These are phyloP conservation scores for Bombus pascuorum DNA, from an alignment of 1,140 invertebrate genomes.

Conservation along the genomic window DNA sequence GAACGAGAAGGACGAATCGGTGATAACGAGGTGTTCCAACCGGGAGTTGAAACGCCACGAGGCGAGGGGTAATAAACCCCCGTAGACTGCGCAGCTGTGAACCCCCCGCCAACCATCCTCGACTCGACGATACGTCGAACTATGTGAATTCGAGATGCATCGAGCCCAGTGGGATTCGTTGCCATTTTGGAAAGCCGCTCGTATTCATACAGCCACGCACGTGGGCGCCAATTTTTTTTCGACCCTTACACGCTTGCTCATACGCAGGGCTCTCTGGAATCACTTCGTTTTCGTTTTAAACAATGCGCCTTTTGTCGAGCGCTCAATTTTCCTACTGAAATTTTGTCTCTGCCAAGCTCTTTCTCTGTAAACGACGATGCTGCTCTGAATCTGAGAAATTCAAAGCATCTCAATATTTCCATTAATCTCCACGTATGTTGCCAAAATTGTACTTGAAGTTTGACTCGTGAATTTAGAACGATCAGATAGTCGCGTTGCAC, in stretches of 20 bases:
- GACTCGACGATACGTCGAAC: conserved; percentile 60
- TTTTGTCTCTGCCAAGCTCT: neutral
- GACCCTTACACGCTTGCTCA: conserved; percentile 72
- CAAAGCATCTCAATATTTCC: neutral
- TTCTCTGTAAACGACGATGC: neutral
- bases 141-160: conserved; percentile 60
- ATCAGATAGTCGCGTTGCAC: conserved; percentile 25
- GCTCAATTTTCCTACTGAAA: neutral
- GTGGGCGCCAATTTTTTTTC: conserved; percentile 67
- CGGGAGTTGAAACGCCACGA: conserved; percentile 60
- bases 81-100: conserved; percentile 76
- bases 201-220: conserved; percentile 64
- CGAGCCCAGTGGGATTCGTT: conserved; percentile 66
- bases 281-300: conserved; percentile 35
- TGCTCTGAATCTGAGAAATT: neutral
- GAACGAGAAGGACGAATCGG: conserved; percentile 66
- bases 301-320: conserved; percentile 18
- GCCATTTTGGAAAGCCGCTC: conserved; percentile 76
- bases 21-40: conserved; percentile 79
- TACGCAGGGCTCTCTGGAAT: conserved; percentile 60
- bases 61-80: conserved; percentile 69
- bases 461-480: neutral
- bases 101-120: conserved; percentile 59
- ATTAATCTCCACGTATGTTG: neutral
- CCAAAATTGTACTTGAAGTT: neutral